phyloP scores from a whole-genome alignment of 2,888 invertebrate species.

The Sipha maydis region DNA sequence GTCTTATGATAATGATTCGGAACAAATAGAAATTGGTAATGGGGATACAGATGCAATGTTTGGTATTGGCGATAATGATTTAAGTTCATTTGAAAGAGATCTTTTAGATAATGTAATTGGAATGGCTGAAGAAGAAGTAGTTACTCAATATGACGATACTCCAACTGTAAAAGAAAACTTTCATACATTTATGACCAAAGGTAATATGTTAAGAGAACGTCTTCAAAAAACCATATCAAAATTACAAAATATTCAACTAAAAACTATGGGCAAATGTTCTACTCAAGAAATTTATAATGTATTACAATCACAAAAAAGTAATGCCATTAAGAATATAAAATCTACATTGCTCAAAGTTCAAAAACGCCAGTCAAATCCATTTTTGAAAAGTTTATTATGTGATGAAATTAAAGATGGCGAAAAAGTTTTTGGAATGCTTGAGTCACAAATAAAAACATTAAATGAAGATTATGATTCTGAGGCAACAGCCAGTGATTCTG shows the following conservation, averaged over 20 bases:
- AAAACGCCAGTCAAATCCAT: slow-evolving; percentile 58
- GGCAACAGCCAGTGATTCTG: slow-evolving; percentile 63
- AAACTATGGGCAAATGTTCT: slow-evolving; percentile 61
- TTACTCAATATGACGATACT: slow-evolving; percentile 59
- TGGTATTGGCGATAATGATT: slow-evolving; percentile 55
- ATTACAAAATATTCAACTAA: slow-evolving; percentile 53
- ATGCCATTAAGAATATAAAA: slow-evolving; percentile 57
- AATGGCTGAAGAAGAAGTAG: slow-evolving; percentile 61
- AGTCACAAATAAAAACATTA: slow-evolving; percentile 62
- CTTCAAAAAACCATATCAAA: slow-evolving; percentile 52
- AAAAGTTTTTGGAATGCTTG: slow-evolving; percentile 62
- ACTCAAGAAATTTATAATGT: slow-evolving; percentile 60
- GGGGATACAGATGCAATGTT: slow-evolving; percentile 53
- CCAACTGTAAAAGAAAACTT: slow-evolving; percentile 56
- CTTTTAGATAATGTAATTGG: slow-evolving; percentile 60
- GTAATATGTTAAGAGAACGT: slow-evolving; percentile 42
- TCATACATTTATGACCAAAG: slow-evolving; percentile 44
- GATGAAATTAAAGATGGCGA: slow-evolving; percentile 60
- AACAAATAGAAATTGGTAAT: slow-evolving; percentile 57
- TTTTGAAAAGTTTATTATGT: slow-evolving; percentile 53
- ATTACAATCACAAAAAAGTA: slow-evolving; percentile 59
- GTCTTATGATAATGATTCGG: slow-evolving; percentile 53
- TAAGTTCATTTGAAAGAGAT: slow-evolving; percentile 58
- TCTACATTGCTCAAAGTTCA: slow-evolving; percentile 58
- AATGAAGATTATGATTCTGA: slow-evolving; percentile 63